Base-by-base conservation (phyloP, 2,888 invertebrate species). In the Hermaeophaga mercurialis region DNA sequence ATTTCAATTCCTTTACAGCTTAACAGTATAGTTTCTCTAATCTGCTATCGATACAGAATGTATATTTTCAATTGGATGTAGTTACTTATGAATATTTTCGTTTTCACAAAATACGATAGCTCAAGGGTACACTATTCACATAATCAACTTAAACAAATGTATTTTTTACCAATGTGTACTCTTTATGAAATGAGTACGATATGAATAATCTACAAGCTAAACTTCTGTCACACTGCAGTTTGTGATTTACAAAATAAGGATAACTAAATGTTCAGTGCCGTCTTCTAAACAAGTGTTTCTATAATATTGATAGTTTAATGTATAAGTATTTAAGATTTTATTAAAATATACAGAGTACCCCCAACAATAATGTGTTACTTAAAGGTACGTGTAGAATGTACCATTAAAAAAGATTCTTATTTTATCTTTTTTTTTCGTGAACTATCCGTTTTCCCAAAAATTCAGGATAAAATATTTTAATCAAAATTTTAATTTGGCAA, bases 1-100 rank as follows among this genome's bases (percentile, higher is more conserved):
- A 58, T 54, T 62, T 69, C 70, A 69, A 70, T 69, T 70, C 68
- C 69, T 68, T 68, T 65, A 67, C 63, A 69, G 67, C 64, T 63
- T 68, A 68, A 63, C 57, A 64, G 60, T 63, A 65, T 22, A 39
- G 3, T 59, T 58, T 12, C 28, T 34, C 56, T 56, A 50, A 56
- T 22, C 38, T 47, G 19, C 39, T 41, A 47, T 54, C 33, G 15
- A 52, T 62, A 65, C 63, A 63, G 52, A 58, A 60, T 54, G 56
- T 60, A 50, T 34, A 41, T 31, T 53, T 50, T 61, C 22, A 45
- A 43, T 38, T 50, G 50, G 44, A 60, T 59, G 26, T 38, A 17
- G n/a, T 49, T 22, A 34, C n/a, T 38, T 43, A 47, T 58, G 31
- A 45, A 39, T 55, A 41, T 38, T 36, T 47, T 45, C 14, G 26